Evolutionary conservation across 2,888 invertebrate species (phyloP).

Genomic region (Microdon myrmicae): DNA sequence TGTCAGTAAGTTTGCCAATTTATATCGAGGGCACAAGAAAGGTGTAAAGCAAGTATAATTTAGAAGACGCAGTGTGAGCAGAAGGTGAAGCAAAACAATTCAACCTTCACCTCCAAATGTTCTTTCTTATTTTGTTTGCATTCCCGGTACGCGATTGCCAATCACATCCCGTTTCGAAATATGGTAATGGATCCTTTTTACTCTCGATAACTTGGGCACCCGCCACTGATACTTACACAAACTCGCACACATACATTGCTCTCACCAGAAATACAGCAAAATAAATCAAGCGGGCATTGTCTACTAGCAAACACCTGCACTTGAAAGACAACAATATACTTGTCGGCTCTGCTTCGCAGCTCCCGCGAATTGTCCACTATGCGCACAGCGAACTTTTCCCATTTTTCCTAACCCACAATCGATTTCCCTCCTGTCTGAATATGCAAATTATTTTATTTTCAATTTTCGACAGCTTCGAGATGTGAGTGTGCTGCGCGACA

Average conservation of each 20-base stretch:
- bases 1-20: constrained; percentile 29
- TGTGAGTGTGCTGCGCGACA: constrained; percentile 5
- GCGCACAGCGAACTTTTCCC: constrained; percentile 33
- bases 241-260: too few relatives aligned
- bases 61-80: too few relatives aligned
- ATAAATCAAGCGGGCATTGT: too few relatives aligned
- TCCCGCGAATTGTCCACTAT: constrained; percentile 4
- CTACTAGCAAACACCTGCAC: constrained; percentile 20
- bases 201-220: too few relatives aligned
- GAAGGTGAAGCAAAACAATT: not conserved
- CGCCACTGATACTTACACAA: too few relatives aligned
- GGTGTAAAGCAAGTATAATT: too few relatives aligned
- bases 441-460: constrained; percentile 53
- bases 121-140: constrained; percentile 11
- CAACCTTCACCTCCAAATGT: constrained; percentile 19
- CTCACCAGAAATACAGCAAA: too few relatives aligned
- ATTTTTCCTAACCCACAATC: constrained; percentile 33
- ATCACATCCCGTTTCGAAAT: too few relatives aligned
- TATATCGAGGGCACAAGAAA: constrained; percentile 20
- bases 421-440: constrained; percentile 51
- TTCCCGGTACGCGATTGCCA: too few relatives aligned
- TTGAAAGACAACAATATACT: constrained; percentile 46
- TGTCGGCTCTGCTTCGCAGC: constrained; percentile 16
- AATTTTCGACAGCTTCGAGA: constrained; percentile 43
- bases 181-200: too few relatives aligned